Evolutionary conservation across 2,113 vertebrate species (phyloP).

Genomic region (Petroica traversi): DNA sequence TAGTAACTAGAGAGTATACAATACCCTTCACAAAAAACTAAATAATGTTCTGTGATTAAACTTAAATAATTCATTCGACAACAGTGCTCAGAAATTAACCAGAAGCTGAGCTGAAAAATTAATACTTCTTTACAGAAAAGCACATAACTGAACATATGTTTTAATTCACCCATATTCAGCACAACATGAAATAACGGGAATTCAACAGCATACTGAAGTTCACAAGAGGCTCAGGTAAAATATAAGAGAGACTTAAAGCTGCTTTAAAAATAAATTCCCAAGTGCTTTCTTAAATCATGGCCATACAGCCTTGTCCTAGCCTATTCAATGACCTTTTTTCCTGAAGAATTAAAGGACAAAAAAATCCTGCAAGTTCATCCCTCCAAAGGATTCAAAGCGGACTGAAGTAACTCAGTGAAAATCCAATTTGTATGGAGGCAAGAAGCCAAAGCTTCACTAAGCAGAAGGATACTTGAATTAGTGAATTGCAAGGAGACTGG

Average conservation of each 20-base stretch:
- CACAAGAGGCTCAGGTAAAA: conserved; percentile 1
- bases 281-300: not conserved
- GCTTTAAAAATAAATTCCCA: not conserved
- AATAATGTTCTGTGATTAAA: conserved; percentile 13
- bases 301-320: not conserved
- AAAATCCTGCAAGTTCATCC: not conserved
- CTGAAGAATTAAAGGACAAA: not conserved
- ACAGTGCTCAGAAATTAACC: not conserved
- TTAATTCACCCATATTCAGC: not conserved
- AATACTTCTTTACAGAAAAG: not conserved
- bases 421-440: not conserved
- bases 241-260: not conserved
- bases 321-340: not conserved
- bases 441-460: conserved; percentile 28
- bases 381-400: not conserved
- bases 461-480: conserved; percentile 7
- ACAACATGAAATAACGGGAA: not conserved
- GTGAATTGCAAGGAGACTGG: not conserved
- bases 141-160: not conserved
- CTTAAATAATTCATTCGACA: conserved; percentile 34
- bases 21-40: conserved; percentile 3
- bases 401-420: conserved; percentile 16
- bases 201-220: not conserved
- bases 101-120: conserved; percentile 36
- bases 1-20: not conserved